These are phyloP conservation scores for Oreortyx pictus DNA, from an alignment of 2,797 vertebrate species.

Conservation along the genomic window DNA sequence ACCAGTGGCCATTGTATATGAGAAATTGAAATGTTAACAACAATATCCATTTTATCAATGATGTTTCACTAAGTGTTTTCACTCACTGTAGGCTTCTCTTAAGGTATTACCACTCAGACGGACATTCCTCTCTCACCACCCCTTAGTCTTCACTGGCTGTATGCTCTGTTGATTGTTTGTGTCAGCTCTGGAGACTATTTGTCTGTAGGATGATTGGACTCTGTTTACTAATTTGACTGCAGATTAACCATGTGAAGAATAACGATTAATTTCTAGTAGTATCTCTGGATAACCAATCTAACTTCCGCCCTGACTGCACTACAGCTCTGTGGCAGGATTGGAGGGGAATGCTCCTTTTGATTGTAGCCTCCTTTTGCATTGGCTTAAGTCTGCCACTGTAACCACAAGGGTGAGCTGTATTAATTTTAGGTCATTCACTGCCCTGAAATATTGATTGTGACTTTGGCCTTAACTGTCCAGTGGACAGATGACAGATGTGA, in stretches of 20 bases:
- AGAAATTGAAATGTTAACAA: neutral
- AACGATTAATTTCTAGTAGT: neutral
- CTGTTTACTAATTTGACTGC: neutral
- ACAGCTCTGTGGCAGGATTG: neutral
- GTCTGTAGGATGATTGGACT: neutral
- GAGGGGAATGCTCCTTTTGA: neutral
- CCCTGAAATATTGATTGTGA: slow-evolving; percentile 29
- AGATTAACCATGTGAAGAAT: neutral
- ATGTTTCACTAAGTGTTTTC: slow-evolving; percentile 5
- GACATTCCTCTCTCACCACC: neutral
- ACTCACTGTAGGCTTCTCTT: neutral
- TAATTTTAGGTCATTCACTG: slow-evolving; percentile 27
- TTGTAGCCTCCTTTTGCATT: neutral
- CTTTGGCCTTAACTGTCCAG: slow-evolving; percentile 17
- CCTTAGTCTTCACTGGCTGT: neutral
- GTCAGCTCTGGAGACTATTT: neutral
- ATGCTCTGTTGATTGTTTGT: neutral
- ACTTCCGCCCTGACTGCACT: neutral
- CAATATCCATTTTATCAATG: neutral
- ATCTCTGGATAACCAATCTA: neutral
- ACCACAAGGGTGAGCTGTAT: neutral
- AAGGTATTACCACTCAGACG: neutral
- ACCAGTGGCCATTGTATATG: neutral
- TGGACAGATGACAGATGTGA: neutral
- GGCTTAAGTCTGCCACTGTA: slow-evolving; percentile 1